phyloP scores from a whole-genome alignment of 2,113 vertebrate genomes.

The Desmodus rotundus region DNA sequence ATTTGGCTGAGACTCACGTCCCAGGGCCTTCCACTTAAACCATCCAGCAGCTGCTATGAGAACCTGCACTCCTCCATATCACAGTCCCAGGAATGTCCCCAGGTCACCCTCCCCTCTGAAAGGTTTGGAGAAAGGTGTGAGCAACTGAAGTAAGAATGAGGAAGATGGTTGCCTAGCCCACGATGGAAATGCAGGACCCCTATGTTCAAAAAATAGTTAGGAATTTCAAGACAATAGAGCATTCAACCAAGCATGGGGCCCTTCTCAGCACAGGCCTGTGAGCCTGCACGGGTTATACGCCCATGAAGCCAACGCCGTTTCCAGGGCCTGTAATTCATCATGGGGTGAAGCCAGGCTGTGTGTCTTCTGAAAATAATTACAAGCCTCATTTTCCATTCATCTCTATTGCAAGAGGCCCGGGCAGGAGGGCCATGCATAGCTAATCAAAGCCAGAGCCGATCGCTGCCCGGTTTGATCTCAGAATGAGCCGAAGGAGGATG shows the following conservation, averaged over 20 bases:
- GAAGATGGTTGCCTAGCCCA: neutral
- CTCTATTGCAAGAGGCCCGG: neutral
- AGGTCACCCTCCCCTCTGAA: neutral
- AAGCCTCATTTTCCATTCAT: slow-evolving; percentile 24
- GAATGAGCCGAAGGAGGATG: neutral
- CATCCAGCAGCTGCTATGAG: neutral
- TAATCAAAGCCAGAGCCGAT: slow-evolving; percentile 33
- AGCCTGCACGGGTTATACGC: rapidly evolving
- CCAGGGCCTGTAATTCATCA: neutral
- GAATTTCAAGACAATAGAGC: neutral
- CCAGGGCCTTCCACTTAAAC: neutral
- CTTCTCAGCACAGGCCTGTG: neutral
- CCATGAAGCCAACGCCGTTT: neutral
- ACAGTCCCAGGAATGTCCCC: neutral
- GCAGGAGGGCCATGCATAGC: neutral
- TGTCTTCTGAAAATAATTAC: slow-evolving; percentile 37
- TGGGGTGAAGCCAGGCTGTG: neutral
- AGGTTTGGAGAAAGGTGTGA: neutral
- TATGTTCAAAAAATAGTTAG: neutral
- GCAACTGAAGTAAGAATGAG: neutral
- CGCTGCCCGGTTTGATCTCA: neutral
- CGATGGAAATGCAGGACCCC: neutral
- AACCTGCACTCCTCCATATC: neutral
- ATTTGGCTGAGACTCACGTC: neutral
- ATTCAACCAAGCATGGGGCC: rapidly evolving